These are phyloP conservation scores for Siniperca knerii DNA, from an alignment of 2,113 vertebrate species.

Conservation along the genomic window DNA sequence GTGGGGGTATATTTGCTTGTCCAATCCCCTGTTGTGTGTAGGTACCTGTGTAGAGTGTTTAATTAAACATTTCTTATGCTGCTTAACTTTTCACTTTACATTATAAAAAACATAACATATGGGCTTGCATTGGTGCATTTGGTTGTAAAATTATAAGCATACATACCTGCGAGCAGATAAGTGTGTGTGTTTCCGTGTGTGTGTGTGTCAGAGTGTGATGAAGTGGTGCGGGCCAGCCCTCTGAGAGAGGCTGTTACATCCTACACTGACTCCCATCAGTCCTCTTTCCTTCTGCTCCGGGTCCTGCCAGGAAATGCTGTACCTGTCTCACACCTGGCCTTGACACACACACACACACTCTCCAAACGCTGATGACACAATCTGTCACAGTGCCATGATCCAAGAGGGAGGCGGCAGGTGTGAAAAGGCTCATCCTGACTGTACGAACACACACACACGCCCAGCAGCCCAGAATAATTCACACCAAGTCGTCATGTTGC, in stretches of 20 bases:
- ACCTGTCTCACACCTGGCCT: conserved; percentile 69
- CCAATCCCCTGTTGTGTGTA: conserved; percentile 60
- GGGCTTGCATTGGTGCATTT: neutral
- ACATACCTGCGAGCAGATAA: neutral
- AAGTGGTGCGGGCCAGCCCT: conserved; percentile 40
- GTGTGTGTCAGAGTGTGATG: conserved; percentile 38
- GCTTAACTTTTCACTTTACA: conserved; percentile 28
- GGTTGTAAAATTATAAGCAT: conserved; percentile 4
- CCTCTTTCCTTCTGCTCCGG: conserved; percentile 26
- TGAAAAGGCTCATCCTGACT: conserved; percentile 73
- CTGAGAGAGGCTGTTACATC: conserved; percentile 48
- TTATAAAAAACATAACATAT: neutral
- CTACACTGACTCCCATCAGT: conserved; percentile 54
- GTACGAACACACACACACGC: conserved; percentile 44
- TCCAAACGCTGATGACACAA: conserved; percentile 29
- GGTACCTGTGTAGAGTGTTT: conserved; percentile 56
- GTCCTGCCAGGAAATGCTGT: conserved; percentile 48
- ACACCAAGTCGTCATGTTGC: conserved; percentile 55
- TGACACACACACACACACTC: conserved; percentile 13
- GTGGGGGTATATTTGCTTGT: conserved; percentile 37
- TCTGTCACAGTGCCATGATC: conserved; percentile 60
- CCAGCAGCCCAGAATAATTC: conserved; percentile 76
- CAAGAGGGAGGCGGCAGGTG: conserved; percentile 71
- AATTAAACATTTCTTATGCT: conserved; percentile 52
- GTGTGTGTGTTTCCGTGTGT: conserved; percentile 18